Evolutionary conservation across 2,888 invertebrate species (phyloP), one percentile per base, ranked within the genome.

Genomic region (Diarsia brunnea): DNA sequence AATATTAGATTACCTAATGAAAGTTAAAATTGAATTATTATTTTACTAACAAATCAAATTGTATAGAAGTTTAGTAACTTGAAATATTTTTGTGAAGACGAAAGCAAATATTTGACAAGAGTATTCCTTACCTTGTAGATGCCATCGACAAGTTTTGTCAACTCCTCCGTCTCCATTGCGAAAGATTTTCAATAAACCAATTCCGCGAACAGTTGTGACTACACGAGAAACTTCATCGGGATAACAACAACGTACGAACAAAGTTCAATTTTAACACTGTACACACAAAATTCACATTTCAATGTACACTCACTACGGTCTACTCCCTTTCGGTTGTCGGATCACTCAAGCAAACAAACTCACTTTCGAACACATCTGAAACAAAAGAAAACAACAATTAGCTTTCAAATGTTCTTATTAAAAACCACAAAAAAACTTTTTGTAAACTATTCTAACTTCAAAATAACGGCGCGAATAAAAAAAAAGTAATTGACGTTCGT

Each of bases 81-180:
- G 0, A 19, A 47, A 19, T 11, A 1, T n/a, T 31, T 55, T 79
- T 45, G 4, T 24, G 4, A 51, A 38, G 16, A 14, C 19, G 58
- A 65, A 75, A 61, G 27, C 71, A 45, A 68, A 45, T 69, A 80
- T 67, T 63, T 75, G 14, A 81, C 3, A 77, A 83, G 74, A 72
- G 78, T 61, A 80, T 84, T 81, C 69, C 96, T 96, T 97, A 98
- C 98, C 98, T 98, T 98, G 95, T 98, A 98, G 92, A 98, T 98
- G 91, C 98, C 98, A 96, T 98, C 98, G 91, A 98, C 98, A 91
- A 98, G 98, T 97, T 98, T 98, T 92, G 98, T 98, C 90, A 98
- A 98, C 97, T 98, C 98, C 95, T 98, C 98, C 90, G 98, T 98
- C 97, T 98, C 98, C 98, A 98, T 97, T 89, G 90, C 90, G 94